phyloP scores from a whole-genome alignment of 2,797 vertebrate species.

The Catamblyrhynchus diadema region DNA sequence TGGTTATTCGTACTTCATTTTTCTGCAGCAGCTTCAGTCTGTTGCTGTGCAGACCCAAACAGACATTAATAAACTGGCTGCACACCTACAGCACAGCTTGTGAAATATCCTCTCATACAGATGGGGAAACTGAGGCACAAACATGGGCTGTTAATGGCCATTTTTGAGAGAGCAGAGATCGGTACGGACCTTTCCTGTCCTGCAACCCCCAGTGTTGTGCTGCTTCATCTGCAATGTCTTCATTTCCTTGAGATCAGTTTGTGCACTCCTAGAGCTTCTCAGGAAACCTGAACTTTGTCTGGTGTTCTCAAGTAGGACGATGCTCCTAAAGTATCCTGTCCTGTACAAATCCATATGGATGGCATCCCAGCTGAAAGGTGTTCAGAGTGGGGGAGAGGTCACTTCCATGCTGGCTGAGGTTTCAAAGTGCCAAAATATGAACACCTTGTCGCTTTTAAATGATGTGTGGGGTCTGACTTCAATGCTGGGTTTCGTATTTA shows the following conservation, averaged over 20 bases:
- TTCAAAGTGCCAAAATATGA: conserved; percentile 37
- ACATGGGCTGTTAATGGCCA: accelerated
- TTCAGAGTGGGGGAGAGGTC: not conserved
- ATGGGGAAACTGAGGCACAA: not conserved
- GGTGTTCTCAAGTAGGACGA: accelerated
- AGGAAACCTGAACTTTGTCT: not conserved
- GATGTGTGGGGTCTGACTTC: conserved; percentile 48
- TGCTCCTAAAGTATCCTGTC: not conserved
- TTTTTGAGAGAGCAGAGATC: not conserved
- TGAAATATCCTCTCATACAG: not conserved
- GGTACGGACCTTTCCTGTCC: not conserved
- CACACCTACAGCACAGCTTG: not conserved
- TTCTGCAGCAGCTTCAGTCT: not conserved
- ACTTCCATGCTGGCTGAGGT: not conserved
- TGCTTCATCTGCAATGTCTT: not conserved
- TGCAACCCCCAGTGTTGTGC: accelerated
- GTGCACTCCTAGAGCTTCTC: not conserved
- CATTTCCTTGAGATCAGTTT: not conserved
- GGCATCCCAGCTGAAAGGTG: conserved; percentile 1
- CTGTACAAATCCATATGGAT: not conserved
- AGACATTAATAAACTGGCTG: not conserved
- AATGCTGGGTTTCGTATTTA: conserved; percentile 56
- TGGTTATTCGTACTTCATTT: not conserved
- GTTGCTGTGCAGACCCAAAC: not conserved
- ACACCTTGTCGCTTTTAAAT: conserved; percentile 41